Evolutionary conservation across 2,888 invertebrate species (phyloP).

Genomic region (Lingula anatina): DNA sequence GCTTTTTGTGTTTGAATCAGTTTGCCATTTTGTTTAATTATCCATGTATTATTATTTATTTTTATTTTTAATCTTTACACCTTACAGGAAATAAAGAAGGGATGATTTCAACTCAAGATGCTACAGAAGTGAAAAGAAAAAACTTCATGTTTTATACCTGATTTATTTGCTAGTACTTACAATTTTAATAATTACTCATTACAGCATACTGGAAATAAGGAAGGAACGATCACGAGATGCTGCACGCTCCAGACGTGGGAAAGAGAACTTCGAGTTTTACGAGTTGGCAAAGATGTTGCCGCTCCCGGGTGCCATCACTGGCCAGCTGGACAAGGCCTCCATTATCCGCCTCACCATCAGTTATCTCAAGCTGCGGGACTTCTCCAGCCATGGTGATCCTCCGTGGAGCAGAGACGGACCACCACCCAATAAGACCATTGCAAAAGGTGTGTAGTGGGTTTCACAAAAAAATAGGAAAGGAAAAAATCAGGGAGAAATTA

Average conservation of each 20-base stretch:
- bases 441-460: conserved; percentile 23
- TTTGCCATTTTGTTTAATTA: no score
- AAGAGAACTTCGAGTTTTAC: conserved; percentile 93
- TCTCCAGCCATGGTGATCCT: conserved; percentile 92
- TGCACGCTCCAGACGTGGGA: conserved; percentile 86
- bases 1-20: no score
- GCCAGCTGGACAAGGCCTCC: conserved; percentile 94
- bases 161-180: no score
- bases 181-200: no score
- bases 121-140: no score
- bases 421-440: neutral
- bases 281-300: conserved; percentile 92
- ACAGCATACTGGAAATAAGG: conserved; percentile 46
- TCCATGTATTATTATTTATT: no score
- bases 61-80: no score
- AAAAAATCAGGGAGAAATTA: neutral
- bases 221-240: conserved; percentile 99
- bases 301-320: conserved; percentile 87
- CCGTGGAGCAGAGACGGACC: conserved; percentile 69
- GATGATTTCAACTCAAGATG: no score
- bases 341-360: conserved; percentile 92
- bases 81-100: no score
- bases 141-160: no score
- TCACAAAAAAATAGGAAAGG: no score
- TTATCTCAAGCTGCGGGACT: conserved; percentile 92